Base-by-base conservation (phyloP, 2,888 invertebrate genomes). In the Molanna angustata region DNA sequence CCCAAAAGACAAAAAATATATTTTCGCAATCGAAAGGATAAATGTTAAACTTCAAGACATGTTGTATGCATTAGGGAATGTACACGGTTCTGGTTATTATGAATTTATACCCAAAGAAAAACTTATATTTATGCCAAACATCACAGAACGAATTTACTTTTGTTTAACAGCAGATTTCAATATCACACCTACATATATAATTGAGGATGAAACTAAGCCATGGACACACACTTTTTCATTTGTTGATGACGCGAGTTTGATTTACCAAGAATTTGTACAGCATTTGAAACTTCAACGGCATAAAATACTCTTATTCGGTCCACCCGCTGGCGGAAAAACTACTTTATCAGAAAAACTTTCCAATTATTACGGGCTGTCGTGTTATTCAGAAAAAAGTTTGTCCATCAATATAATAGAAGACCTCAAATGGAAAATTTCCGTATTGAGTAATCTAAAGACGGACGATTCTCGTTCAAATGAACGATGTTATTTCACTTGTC, bases 241-340 rank as follows among this genome's bases (percentile, higher is more conserved):
- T 35, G 33, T 35, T n/a, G 35, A 33, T 4, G 46, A 46, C 21
- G 35, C 35, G 16, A 16, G 35, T 9, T 7, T 20, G 1, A 35
- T 46, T 46, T 21, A 20, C 11, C 20, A 46, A 33, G 46, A 46
- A 21, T 46, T 46, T 35, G 35, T 18, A 46, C 16, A 35, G 6
- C 11, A 20, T 35, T 35, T 33, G 20, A 33, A 46, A 20, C 33
- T 46, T 18, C 13, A 21, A 21, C 46, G 33, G 11, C 35, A 46
- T n/a, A 46, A 46, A 35, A 21, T 46, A 14, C 13, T 46, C 2
- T 7, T 46, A 11, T 46, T 4, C 59, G 86, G 86, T 1, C 85
- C 85, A 16, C 84, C 86, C 2, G 77, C 81, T 4, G 74, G 79
- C 9, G 86, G 86, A 17, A 86, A 86, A 68, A 82, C 83, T 1